Conservation (phyloP, 1,140 invertebrate genomes). For the Proales similis region DNA sequence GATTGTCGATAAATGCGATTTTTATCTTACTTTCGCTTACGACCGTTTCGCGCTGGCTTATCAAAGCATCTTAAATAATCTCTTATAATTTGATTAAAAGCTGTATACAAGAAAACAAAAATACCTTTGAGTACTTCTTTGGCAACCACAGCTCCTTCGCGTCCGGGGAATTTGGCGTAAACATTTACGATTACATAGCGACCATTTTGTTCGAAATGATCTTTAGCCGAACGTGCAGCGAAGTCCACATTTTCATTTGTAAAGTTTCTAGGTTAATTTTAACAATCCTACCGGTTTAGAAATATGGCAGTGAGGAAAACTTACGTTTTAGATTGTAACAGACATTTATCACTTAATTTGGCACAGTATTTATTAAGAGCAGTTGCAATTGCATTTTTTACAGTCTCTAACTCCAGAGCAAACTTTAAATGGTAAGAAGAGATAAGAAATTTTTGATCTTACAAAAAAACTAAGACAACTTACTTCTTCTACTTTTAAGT, state of each 20-base stretch:
- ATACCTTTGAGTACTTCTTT: background rate
- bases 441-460: background rate
- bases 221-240: background rate
- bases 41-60: constrained; percentile 6
- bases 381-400: constrained; percentile 5
- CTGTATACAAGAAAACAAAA: background rate
- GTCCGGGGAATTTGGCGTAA: background rate
- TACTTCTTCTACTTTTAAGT: constrained; percentile 20
- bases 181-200: constrained; percentile 8
- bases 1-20: constrained; percentile 18
- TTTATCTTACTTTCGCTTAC: constrained; percentile 18
- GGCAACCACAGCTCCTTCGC: constrained; percentile 7
- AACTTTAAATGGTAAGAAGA: constrained; percentile 1
- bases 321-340: background rate
- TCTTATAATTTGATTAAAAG: background rate
- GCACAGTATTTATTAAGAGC: constrained; percentile 12
- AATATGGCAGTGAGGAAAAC: background rate
- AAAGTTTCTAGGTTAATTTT: constrained; percentile 1
- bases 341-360: background rate
- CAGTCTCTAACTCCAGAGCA: background rate
- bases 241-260: constrained; percentile 12
- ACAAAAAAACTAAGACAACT: background rate
- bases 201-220: constrained; percentile 9
- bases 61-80: constrained; percentile 19
- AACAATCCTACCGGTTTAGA: background rate